These are phyloP conservation scores for Nomada ferruginata DNA, from an alignment of 2,888 invertebrate genomes.

Conservation along the genomic window DNA sequence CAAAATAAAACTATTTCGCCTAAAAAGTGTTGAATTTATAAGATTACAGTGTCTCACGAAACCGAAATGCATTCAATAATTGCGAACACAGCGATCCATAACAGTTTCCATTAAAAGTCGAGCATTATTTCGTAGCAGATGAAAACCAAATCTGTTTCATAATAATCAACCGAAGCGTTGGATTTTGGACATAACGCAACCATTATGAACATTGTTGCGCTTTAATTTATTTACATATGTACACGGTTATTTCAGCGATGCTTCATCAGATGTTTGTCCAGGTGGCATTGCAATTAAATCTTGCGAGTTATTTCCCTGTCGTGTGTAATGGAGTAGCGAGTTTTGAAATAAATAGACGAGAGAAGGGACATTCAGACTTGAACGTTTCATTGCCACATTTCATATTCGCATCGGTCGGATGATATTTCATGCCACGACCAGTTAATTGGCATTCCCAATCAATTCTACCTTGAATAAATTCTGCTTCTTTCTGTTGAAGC, in stretches of 20 bases:
- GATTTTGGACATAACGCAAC: neutral
- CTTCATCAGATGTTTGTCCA: neutral
- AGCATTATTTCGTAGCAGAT: constrained; percentile 6
- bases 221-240: neutral
- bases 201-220: neutral
- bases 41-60: neutral
- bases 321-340: neutral
- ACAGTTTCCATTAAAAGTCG: neutral
- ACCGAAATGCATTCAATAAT: constrained; percentile 28
- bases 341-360: constrained; percentile 7
- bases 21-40: neutral
- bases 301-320: too few relatives aligned
- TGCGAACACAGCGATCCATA: neutral
- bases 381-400: constrained; percentile 3
- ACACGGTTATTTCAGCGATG: neutral
- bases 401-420: neutral
- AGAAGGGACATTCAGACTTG: neutral
- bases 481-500: neutral
- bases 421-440: constrained; percentile 41
- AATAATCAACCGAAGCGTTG: neutral
- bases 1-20: constrained; percentile 27
- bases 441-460: constrained; percentile 32
- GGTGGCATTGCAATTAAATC: too few relatives aligned
- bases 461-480: constrained; percentile 45
- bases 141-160: neutral